These are phyloP conservation scores for Seira sanloemensis DNA, from an alignment of 2,888 invertebrate species.

Conservation along the genomic window DNA sequence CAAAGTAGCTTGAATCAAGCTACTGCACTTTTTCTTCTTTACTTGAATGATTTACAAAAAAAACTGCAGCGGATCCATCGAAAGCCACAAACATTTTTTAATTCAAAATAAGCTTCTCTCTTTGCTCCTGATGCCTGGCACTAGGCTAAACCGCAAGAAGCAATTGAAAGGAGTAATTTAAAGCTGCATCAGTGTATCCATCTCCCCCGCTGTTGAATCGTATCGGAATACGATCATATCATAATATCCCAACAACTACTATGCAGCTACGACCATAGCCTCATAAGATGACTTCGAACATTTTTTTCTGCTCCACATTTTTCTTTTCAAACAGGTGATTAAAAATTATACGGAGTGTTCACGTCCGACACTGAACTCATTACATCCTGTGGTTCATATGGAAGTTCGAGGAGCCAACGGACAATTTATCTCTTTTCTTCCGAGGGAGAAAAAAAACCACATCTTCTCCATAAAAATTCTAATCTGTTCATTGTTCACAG, in stretches of 20 bases:
- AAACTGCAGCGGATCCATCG: constrained; percentile 29
- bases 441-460: constrained; percentile 18
- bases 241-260: neutral
- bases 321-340: constrained; percentile 41
- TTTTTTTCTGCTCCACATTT: constrained; percentile 32
- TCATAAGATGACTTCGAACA: neutral
- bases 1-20: constrained; percentile 18
- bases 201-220: neutral
- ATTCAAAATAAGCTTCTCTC: neutral
- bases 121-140: neutral
- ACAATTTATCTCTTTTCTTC: constrained; percentile 50
- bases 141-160: neutral
- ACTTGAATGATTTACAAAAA: neutral
- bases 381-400: constrained; percentile 65
- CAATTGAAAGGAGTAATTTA: neutral
- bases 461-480: constrained; percentile 12
- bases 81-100: no score
- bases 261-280: neutral
- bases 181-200: neutral
- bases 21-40: constrained; percentile 53
- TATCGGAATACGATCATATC: neutral
- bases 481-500: neutral
- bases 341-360: constrained; percentile 56
- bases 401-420: constrained; percentile 45
- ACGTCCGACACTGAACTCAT: constrained; percentile 70